Evolutionary conservation across 2,888 invertebrate genomes (phyloP).

Genomic region (Camptogramma bilineatum): DNA sequence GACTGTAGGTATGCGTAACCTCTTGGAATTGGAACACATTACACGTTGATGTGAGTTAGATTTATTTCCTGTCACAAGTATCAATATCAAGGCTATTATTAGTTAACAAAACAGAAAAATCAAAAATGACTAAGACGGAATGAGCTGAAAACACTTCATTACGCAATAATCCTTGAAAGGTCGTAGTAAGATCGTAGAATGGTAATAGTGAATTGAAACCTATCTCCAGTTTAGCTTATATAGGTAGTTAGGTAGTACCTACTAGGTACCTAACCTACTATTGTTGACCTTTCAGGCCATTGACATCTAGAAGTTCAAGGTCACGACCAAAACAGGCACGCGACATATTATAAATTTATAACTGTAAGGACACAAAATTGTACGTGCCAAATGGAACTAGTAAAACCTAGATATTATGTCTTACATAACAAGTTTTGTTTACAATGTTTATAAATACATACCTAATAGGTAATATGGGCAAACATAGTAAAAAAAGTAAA

Average conservation of each 20-base stretch:
- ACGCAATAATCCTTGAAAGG: conserved; percentile 15
- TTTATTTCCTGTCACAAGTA: conserved; percentile 15
- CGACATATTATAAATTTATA: background rate
- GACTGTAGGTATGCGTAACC: no score
- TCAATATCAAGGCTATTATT: conserved; percentile 1
- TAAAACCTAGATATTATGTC: background rate
- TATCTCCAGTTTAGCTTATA: conserved; percentile 2
- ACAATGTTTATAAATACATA: no score
- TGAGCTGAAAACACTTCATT: conserved; percentile 2
- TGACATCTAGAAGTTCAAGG: conserved; percentile 55
- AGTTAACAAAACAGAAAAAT: background rate
- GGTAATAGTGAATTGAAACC: background rate
- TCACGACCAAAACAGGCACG: conserved; percentile 42
- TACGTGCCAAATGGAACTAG: background rate
- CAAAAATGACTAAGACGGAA: background rate
- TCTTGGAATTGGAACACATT: conserved; percentile 5
- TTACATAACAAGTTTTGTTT: background rate
- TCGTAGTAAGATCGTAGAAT: no score
- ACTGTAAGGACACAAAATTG: background rate
- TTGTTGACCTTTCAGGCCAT: conserved; percentile 43
- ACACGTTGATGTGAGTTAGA: background rate
- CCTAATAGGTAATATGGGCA: no score
- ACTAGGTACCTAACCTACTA: no score
- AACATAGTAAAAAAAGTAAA: conserved; percentile 10
- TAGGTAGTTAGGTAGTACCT: background rate